These are phyloP conservation scores for Poeciliopsis gracilis DNA, from an alignment of 2,797 vertebrate species.

Conservation along the genomic window DNA sequence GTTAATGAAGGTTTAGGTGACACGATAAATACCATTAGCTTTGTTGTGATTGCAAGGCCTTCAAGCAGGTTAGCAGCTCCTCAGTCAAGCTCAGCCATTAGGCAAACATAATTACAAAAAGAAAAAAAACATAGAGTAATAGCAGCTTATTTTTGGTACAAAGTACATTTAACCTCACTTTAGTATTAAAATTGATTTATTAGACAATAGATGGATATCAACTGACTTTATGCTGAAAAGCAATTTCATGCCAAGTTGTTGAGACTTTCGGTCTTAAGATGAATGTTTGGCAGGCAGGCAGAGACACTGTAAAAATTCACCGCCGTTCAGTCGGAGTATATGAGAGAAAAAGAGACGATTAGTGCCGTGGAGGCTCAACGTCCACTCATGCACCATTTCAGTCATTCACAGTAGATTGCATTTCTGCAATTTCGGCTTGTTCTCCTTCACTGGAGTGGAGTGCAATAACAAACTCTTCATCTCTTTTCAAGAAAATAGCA, in stretches of 20 bases:
- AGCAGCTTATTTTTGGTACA: conserved; percentile 8
- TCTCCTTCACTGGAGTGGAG: conserved; percentile 50
- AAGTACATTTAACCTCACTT: conserved; percentile 41
- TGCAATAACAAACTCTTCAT: conserved; percentile 50
- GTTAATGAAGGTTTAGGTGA: conserved; percentile 62
- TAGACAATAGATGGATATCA: conserved; percentile 22
- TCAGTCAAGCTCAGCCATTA: conserved; percentile 31
- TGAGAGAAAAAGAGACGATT: conserved; percentile 47
- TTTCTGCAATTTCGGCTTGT: conserved; percentile 58
- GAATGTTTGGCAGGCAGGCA: conserved; percentile 46
- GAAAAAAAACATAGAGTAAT: conserved; percentile 10
- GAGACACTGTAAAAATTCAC: conserved; percentile 32
- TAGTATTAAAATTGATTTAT: conserved; percentile 34
- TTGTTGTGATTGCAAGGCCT: conserved; percentile 38
- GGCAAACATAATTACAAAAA: background rate
- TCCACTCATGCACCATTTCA: conserved; percentile 58
- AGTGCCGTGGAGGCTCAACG: conserved; percentile 42
- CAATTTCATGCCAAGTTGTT: conserved; percentile 65
- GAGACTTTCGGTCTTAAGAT: conserved; percentile 54
- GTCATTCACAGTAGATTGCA: conserved; percentile 54
- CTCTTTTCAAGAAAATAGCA: conserved; percentile 23
- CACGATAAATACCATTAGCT: conserved; percentile 36
- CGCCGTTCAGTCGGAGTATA: conserved; percentile 9
- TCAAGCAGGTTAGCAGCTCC: conserved; percentile 40
- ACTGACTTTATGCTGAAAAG: conserved; percentile 49